Percentiles rank a stretch among this genome's conserved stretches.
Conservation (phyloP, 2,797 vertebrate species). For the Eidolon dupreanum region DNA sequence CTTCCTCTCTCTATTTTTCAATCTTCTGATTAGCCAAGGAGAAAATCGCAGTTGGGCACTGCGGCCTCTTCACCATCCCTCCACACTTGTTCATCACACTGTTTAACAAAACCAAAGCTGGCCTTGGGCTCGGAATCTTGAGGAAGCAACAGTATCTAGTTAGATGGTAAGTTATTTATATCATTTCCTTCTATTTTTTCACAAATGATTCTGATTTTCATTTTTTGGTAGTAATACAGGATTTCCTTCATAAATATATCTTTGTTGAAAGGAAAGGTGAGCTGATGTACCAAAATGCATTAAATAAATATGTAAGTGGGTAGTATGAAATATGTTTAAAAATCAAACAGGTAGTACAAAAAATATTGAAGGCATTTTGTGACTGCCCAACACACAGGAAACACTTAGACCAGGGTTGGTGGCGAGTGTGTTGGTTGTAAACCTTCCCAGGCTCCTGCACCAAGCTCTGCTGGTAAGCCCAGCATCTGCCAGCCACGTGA, state of each 20-base stretch:
- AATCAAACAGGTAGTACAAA: not conserved
- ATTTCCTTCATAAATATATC: not conserved
- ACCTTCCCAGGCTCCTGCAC: not conserved
- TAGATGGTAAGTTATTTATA: not conserved
- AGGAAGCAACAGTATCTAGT: not conserved
- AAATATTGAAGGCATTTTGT: not conserved
- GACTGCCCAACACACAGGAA: not conserved
- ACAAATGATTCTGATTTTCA: not conserved
- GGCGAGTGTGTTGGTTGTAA: not conserved
- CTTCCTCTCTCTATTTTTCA: not conserved
- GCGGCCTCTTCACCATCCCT: not conserved
- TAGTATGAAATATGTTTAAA: not conserved
- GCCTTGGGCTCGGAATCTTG: not conserved
- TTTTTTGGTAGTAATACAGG: not conserved
- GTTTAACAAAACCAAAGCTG: not conserved
- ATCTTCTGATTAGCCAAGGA: not conserved
- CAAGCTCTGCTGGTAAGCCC: not conserved
- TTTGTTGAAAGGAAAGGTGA: not conserved
- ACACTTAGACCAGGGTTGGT: not conserved
- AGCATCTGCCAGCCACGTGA: not conserved
- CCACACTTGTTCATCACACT: not conserved
- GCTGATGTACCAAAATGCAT: not conserved
- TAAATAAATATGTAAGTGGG: not conserved
- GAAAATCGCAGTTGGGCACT: not conserved
- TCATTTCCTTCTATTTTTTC: not conserved